Base-by-base conservation (phyloP, 2,113 vertebrate species). In the Oplegnathus fasciatus region DNA sequence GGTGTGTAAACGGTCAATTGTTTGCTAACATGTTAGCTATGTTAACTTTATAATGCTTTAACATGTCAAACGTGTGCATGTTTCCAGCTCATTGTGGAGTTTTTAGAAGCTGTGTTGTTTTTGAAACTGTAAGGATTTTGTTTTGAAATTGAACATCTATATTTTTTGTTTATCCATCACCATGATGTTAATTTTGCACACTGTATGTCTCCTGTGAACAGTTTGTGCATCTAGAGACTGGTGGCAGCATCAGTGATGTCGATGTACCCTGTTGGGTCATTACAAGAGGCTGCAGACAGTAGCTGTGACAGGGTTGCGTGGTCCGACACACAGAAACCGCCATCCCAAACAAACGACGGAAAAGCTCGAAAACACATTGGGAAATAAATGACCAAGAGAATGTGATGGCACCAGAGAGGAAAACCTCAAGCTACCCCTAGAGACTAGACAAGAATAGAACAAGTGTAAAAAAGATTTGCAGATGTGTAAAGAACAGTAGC, bases 391-490 rank as follows among this genome's bases (percentile, higher is more conserved):
- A 55, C n/a, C 42, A 20, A 44, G 18, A 64, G 42, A 86, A 52
- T 40, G 64, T 18, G 82, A 46, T n/a, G 30, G 46, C 54, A 65
- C n/a, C 62, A 32, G n/a, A 55, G 30, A 66, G 64, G 28, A 60
- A 32, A 76, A 46, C 66, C 55, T 55, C 50, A 17, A 15, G 52
- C 34, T 68, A n/a, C n/a, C n/a, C n/a, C n/a, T n/a, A n/a, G n/a
- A n/a, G n/a, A n/a, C n/a, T n/a, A n/a, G n/a, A n/a, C 4, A 52
- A 60, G 57, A 81, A 83, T 79, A 88, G 73, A 78, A 8, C 1
- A 68, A 67, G 64, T 82, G 82, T 75, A 70, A 85, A 75, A 46
- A 78, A 32, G 2, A 74, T 87, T 86, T 82, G 78, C 52, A 72
- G 75, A 70, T 78, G 78, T 86, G 79, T 68, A 46, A 71, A 82